These are phyloP conservation scores for Palaemon carinicauda DNA, from an alignment of 1,140 invertebrate genomes.

Conservation along the genomic window DNA sequence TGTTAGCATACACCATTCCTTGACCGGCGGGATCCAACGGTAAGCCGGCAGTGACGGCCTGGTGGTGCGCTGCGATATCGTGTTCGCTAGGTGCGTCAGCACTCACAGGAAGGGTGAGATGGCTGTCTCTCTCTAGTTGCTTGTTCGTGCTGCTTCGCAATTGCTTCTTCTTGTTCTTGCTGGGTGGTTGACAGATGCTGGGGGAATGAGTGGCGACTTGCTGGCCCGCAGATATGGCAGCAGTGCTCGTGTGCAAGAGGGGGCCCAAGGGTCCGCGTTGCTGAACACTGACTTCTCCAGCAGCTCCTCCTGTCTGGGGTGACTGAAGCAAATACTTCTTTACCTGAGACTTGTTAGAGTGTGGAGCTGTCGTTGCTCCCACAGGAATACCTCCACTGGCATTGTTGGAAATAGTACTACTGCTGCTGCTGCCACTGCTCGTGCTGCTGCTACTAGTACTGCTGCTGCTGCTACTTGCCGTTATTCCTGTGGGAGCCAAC, in stretches of 20 bases:
- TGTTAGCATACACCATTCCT: conserved; percentile 55
- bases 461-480: conserved; percentile 48
- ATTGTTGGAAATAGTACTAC: conserved; percentile 20
- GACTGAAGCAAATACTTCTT: conserved; percentile 52
- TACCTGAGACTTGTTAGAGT: conserved; percentile 51
- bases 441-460: conserved; percentile 16
- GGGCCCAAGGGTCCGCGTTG: conserved; percentile 37
- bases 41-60: conserved; percentile 22
- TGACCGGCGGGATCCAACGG: conserved; percentile 38
- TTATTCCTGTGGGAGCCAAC: conserved; percentile 33
- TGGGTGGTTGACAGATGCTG: conserved; percentile 24
- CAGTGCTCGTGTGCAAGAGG: conserved; percentile 24
- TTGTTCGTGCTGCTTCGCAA: conserved; percentile 27
- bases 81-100: conserved; percentile 62
- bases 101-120: conserved; percentile 32
- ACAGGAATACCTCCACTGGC: conserved; percentile 64
- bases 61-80: conserved; percentile 27
- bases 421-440: conserved; percentile 46
- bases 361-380: conserved; percentile 16
- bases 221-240: background rate
- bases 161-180: conserved; percentile 49
- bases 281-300: conserved; percentile 36
- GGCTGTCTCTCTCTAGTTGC: conserved; percentile 31
- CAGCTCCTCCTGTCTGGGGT: conserved; percentile 39
- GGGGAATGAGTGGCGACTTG: conserved; percentile 31